phyloP scores from a whole-genome alignment of 35 echinoderm and acorn worm species.

The Heliocidaris tuberculata region DNA sequence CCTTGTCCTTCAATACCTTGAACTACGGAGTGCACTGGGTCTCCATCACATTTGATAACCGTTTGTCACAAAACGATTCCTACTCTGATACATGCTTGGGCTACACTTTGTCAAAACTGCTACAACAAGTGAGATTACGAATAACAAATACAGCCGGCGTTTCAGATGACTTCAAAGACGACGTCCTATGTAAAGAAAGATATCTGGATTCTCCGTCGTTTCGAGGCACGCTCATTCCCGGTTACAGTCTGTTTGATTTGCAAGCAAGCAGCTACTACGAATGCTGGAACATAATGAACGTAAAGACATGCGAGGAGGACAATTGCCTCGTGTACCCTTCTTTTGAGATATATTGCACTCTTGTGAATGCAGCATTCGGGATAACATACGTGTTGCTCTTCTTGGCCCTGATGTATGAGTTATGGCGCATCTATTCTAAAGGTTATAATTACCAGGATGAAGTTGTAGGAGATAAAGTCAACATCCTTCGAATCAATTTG shows the following conservation, averaged over 20 bases:
- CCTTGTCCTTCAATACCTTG: not conserved
- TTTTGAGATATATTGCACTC: not conserved
- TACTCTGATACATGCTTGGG: not conserved
- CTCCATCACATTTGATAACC: not conserved
- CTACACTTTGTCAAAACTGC: not conserved
- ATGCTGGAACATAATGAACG: not conserved
- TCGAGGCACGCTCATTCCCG: not conserved
- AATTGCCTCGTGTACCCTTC: not conserved
- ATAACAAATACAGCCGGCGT: not conserved
- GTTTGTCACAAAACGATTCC: not conserved
- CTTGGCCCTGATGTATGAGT: not conserved
- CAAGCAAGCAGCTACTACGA: not conserved
- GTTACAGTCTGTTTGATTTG: slow-evolving; percentile 20
- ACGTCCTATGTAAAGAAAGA: not conserved
- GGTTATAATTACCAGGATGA: not conserved
- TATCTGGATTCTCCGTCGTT: not conserved
- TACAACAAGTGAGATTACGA: not conserved
- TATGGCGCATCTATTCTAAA: not conserved
- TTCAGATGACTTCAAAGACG: not conserved
- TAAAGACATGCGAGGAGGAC: not conserved
- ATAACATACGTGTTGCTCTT: not conserved
- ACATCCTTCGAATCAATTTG: not conserved
- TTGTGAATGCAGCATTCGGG: not conserved
- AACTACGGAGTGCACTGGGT: not conserved
- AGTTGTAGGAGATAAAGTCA: not conserved